Evolutionary conservation across 1,140 invertebrate species (phyloP), one percentile per base, ranked within the genome.

Genomic region (Drosophila mauritiana): DNA sequence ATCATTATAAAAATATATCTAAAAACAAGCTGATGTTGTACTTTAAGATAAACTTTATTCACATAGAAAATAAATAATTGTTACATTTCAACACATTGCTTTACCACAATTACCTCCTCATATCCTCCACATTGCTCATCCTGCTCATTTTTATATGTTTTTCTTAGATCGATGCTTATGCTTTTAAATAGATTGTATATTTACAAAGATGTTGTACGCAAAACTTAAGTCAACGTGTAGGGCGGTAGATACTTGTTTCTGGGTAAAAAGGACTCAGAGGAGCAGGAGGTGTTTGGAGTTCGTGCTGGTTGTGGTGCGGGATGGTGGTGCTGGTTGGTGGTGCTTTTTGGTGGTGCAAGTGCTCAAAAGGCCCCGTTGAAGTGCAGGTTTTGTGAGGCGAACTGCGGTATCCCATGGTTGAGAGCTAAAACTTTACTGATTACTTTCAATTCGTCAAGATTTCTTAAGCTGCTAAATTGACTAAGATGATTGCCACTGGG

Each of bases 361-460:
- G 86, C 78, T 91, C 88, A 90, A 61, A 90, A 86, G 65, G 82
- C 68, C 65, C 75, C 72, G 58, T 89, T 82, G 91, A 64, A 89
- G 80, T 79, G 84, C 69, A 90, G 88, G 52, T 91, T 91, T 89
- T 92, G 91, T 79, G 83, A 67, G 48, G 85, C 74, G 78, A 90
- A 92, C 67, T 84, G 81, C 58, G 91, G 84, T 43, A 92, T 92
- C 39, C 95, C 95, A 74, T 96, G 96, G 91, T 96, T 96, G 37
- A 96, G 92, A 17, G 96, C 95, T 61, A 97, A 92, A 42, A 97
- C 95, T 92, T 97, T 96, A 15, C 95, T 96, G 15, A 97, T 95
- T 69, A 97, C 96, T 88, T 96, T 96, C 27, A 97, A 93, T 92
- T 92, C 91, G 82, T 96, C 96, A 64, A 92, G 96, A 95, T 67